phyloP scores from a whole-genome alignment of 1,140 invertebrate species.

The Aphelinus certus region DNA sequence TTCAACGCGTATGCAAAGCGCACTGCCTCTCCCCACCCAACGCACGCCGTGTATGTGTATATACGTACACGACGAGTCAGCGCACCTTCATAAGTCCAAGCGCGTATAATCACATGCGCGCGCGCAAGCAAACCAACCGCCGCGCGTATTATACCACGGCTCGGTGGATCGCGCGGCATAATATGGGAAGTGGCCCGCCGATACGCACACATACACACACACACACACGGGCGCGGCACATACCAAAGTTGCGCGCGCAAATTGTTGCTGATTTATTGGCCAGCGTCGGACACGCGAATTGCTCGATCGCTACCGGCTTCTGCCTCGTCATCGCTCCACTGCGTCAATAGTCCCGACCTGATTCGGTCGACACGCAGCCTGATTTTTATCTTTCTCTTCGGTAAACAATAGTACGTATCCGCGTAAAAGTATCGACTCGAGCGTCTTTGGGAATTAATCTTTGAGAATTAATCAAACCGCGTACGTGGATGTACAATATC shows the following conservation, averaged over 20 bases:
- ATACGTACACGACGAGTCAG: slow-evolving; percentile 13
- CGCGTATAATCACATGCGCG: slow-evolving; percentile 35
- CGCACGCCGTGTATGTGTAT: background rate
- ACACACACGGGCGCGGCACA: background rate
- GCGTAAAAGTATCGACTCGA: background rate
- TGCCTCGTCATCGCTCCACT: too few species aligned
- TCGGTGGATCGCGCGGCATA: background rate
- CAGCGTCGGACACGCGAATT: too few species aligned
- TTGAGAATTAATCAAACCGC: too few species aligned
- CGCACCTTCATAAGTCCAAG: slow-evolving; percentile 10
- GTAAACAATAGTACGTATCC: too few species aligned
- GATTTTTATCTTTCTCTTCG: too few species aligned
- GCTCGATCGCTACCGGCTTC: too few species aligned
- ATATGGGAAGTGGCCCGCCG: too few species aligned
- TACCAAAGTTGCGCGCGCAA: background rate
- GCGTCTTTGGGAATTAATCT: too few species aligned
- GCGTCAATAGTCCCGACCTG: too few species aligned
- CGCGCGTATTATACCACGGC: background rate
- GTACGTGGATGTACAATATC: too few species aligned
- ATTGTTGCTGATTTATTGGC: slow-evolving; percentile 12
- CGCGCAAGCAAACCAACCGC: too few species aligned
- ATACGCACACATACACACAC: background rate
- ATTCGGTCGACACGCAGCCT: too few species aligned
- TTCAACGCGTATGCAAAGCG: slow-evolving; percentile 46
- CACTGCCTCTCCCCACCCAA: background rate